Conservation (phyloP, 2,797 vertebrate species). For the Sebastes diaconus region DNA sequence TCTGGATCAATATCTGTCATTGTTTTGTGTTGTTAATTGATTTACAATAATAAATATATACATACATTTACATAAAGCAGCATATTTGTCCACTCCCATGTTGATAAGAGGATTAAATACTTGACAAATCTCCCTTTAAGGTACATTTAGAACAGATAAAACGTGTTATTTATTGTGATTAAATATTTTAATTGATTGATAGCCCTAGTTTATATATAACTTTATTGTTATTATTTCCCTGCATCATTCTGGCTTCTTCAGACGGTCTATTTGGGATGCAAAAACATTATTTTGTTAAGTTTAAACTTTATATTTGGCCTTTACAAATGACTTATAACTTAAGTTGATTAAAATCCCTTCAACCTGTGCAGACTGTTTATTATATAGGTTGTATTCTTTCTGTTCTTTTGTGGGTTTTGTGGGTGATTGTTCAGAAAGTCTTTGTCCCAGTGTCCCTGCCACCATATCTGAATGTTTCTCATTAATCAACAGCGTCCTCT, state of each 20-base stretch:
- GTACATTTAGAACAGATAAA: too few species aligned
- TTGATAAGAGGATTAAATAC: too few species aligned
- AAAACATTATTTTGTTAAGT: background rate
- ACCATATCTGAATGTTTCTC: background rate
- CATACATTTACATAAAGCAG: too few species aligned
- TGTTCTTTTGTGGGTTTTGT: background rate
- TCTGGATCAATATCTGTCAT: too few species aligned
- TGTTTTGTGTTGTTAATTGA: too few species aligned
- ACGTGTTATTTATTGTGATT: too few species aligned
- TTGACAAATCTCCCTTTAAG: too few species aligned
- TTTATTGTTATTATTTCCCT: background rate
- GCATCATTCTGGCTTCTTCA: background rate
- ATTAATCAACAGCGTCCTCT: conserved; percentile 26
- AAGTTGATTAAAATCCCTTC: background rate
- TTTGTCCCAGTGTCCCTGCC: background rate
- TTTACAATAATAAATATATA: too few species aligned
- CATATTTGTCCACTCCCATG: too few species aligned
- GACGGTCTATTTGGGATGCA: background rate
- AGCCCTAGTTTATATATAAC: too few species aligned
- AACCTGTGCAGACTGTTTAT: too few species aligned
- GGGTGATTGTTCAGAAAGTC: background rate
- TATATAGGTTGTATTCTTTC: background rate
- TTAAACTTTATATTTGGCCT: background rate
- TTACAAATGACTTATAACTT: background rate
- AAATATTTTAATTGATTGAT: rapidly evolving